Evolutionary conservation across 2,888 invertebrate species (phyloP).

Genomic region (Eucriotettix oculatus): DNA sequence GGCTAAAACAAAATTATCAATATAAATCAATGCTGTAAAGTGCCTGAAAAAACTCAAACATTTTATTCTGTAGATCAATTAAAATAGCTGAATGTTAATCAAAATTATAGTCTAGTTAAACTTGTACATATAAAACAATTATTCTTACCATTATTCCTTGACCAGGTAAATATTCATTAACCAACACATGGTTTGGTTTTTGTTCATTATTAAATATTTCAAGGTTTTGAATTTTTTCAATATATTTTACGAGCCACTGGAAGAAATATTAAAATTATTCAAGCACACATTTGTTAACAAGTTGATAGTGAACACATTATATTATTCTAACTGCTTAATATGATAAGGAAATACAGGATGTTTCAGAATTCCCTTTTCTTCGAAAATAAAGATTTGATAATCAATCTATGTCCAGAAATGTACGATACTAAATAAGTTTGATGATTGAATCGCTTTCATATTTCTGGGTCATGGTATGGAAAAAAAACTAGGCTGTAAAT

Average conservation of each 20-base stretch:
- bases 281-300: no score
- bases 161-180: conserved; percentile 85
- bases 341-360: no score
- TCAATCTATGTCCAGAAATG: no score
- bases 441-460: no score
- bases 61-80: not conserved
- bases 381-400: no score
- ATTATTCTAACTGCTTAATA: no score
- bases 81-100: not conserved
- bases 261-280: not conserved
- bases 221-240: conserved; percentile 50
- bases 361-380: no score
- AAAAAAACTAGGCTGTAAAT: no score
- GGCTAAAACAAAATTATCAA: conserved; percentile 42
- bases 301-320: no score
- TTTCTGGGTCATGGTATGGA: no score
- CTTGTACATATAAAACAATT: not conserved
- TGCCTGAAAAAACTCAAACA: not conserved
- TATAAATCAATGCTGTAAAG: no score
- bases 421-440: no score
- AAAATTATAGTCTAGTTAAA: not conserved
- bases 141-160: conserved; percentile 81
- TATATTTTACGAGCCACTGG: conserved; percentile 58
- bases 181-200: conserved; percentile 75
- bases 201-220: conserved; percentile 51